These are phyloP conservation scores for Centropus bengalensis DNA, from an alignment of 2,113 vertebrate species.

Conservation along the genomic window DNA sequence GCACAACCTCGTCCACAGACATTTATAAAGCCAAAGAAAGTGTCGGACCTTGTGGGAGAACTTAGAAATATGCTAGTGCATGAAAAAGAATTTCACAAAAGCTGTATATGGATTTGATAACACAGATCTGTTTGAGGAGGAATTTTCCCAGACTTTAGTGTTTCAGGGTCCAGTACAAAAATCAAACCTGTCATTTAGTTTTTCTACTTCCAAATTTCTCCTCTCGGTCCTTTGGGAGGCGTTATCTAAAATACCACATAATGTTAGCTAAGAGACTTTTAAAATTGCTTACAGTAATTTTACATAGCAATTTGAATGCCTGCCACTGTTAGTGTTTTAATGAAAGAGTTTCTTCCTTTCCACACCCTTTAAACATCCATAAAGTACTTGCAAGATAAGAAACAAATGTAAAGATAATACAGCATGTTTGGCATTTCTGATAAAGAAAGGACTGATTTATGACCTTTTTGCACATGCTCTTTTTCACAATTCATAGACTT, in stretches of 20 bases:
- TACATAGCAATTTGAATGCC: background rate
- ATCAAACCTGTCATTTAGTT: background rate
- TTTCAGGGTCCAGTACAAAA: background rate
- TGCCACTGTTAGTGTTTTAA: conserved; percentile 33
- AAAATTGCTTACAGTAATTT: background rate
- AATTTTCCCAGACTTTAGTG: background rate
- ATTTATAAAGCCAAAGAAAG: background rate
- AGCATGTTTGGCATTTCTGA: conserved; percentile 28
- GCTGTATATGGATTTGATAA: background rate
- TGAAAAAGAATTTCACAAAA: background rate
- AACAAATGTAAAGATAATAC: conserved; percentile 12
- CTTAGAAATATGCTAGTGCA: background rate
- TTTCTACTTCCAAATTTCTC: background rate
- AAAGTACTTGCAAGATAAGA: conserved; percentile 33
- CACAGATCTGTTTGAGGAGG: background rate
- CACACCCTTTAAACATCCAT: conserved; percentile 39
- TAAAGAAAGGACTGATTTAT: conserved; percentile 52
- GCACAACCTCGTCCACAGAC: background rate
- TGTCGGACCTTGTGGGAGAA: background rate
- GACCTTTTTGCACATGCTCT: background rate
- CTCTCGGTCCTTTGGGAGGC: background rate
- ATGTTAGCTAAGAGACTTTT: background rate
- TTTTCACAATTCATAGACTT: background rate
- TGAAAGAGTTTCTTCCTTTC: background rate
- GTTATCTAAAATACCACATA: background rate